Conservation (phyloP, 2,113 vertebrate species). For the Petromus typicus region DNA sequence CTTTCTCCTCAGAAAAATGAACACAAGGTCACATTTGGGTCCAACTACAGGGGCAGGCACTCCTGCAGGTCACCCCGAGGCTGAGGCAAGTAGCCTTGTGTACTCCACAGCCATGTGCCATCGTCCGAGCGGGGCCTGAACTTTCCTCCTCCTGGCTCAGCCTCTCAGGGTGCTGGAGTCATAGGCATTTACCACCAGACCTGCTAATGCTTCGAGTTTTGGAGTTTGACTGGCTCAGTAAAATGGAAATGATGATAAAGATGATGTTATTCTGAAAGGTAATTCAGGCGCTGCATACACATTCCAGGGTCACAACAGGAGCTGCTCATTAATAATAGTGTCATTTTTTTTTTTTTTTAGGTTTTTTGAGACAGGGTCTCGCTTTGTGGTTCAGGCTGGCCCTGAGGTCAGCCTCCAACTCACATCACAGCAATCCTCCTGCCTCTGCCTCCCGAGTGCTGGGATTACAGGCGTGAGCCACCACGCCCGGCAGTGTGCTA, state of each 20-base stretch:
- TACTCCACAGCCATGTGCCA: background rate
- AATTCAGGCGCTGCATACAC: background rate
- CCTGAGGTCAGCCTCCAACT: too few species aligned
- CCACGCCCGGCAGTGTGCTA: too few species aligned
- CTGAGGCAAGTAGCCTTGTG: background rate
- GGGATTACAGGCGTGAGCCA: too few species aligned
- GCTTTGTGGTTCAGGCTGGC: background rate
- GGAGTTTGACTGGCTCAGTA: background rate
- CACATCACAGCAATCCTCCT: too few species aligned
- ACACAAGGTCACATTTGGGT: background rate
- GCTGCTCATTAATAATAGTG: background rate
- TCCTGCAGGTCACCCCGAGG: background rate
- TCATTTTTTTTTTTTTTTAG: too few species aligned
- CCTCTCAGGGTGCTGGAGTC: background rate
- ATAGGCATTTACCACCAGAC: background rate
- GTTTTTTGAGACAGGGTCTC: background rate
- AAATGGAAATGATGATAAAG: background rate
- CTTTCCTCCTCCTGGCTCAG: background rate
- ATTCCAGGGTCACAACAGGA: background rate
- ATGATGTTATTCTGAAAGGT: background rate
- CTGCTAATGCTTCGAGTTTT: background rate
- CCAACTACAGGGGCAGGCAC: background rate
- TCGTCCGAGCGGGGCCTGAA: background rate
- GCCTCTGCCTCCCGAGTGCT: too few species aligned
- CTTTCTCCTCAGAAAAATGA: conserved; percentile 3